Conservation (phyloP, 2,113 vertebrate species). For the Hyla sarda region DNA sequence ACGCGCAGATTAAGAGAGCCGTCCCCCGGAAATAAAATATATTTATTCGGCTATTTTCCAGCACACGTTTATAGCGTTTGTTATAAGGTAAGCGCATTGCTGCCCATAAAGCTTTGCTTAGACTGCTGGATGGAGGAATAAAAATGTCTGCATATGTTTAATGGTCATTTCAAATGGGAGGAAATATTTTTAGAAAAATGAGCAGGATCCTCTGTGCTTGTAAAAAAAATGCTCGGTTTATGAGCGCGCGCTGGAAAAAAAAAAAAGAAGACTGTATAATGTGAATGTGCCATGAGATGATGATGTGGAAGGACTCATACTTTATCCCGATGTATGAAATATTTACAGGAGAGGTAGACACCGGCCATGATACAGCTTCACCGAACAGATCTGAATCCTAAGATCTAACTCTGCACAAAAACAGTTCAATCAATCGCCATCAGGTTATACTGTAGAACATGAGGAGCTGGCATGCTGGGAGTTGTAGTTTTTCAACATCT, state of each 20-base stretch:
- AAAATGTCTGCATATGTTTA: conserved; percentile 42
- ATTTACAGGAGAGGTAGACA: not conserved
- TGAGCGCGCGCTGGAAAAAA: not conserved
- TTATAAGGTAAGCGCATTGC: conserved; percentile 20
- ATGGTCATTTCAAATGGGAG: conserved; percentile 1
- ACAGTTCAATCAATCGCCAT: too few species aligned
- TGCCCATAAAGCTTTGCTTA: conserved; percentile 20
- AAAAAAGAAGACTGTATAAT: not conserved
- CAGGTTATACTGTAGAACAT: too few species aligned
- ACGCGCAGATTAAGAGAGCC: conserved; percentile 4
- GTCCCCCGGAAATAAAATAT: conserved; percentile 1
- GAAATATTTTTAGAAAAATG: conserved; percentile 18
- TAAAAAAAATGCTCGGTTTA: not conserved
- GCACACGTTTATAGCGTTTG: not conserved
- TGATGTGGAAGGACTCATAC: not conserved
- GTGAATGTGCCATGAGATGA: not conserved
- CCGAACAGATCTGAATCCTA: too few species aligned
- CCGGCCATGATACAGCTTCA: too few species aligned
- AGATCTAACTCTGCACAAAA: too few species aligned
- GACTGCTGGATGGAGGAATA: conserved; percentile 32
- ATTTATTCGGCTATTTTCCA: conserved; percentile 28
- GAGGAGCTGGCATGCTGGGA: too few species aligned
- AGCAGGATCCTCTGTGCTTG: not conserved
- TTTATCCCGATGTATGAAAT: not conserved
- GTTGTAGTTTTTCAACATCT: too few species aligned